These are phyloP conservation scores for Gryllus longicercus DNA, from an alignment of 2,888 invertebrate species.

Conservation along the genomic window DNA sequence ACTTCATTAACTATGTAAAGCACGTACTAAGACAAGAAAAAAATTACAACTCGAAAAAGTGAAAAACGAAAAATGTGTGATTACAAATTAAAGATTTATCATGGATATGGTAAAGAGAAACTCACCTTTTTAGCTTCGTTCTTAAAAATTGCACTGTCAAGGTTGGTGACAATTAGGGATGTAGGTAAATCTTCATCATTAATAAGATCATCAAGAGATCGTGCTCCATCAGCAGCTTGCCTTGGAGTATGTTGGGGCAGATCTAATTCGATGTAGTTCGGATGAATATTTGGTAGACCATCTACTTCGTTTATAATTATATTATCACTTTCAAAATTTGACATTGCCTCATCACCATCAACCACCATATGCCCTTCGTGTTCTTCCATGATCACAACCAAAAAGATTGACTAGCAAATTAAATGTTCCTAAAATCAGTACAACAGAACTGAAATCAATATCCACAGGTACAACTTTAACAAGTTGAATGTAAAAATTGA, in stretches of 20 bases:
- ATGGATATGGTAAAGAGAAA: neutral
- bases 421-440: neutral
- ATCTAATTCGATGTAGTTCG: conserved; percentile 67
- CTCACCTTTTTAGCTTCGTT: conserved; percentile 52
- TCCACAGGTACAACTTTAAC: neutral
- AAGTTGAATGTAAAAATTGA: no score
- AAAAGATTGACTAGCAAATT: neutral
- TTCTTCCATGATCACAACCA: conserved; percentile 32
- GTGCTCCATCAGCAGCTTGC: conserved; percentile 42
- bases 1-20: no score
- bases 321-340: conserved; percentile 34
- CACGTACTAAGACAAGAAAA: neutral
- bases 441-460: neutral
- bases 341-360: conserved; percentile 34
- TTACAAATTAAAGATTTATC: neutral
- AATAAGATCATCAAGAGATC: conserved; percentile 61
- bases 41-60: neutral
- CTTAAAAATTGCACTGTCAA: conserved; percentile 73
- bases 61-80: neutral
- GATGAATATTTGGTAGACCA: conserved; percentile 80
- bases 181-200: conserved; percentile 77
- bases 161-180: conserved; percentile 85
- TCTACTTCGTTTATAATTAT: conserved; percentile 83
- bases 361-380: conserved; percentile 34
- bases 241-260: conserved; percentile 49